Percentiles rank a stretch among this genome's conserved stretches.
Conservation (phyloP, 1,140 invertebrate species). For the Oedothorax gibbosus region DNA sequence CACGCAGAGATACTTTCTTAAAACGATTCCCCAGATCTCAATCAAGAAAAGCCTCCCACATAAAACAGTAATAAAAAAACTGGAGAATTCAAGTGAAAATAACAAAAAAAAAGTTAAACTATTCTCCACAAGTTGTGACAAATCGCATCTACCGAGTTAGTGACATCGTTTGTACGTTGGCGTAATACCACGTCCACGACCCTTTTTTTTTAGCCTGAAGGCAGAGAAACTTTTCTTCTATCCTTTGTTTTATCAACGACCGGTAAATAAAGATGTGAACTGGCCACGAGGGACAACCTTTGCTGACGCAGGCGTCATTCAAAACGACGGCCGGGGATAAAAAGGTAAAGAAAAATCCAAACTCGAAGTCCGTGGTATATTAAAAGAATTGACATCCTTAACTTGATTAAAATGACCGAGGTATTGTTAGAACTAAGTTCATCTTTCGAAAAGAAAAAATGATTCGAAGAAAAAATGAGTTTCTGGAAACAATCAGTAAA, state of each 20-base stretch:
- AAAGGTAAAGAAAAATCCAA: too few relatives aligned
- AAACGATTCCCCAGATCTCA: constrained; percentile 17
- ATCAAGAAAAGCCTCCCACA: constrained; percentile 2
- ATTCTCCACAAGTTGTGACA: constrained; percentile 43
- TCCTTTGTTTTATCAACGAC: constrained; percentile 28
- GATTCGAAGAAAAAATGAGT: too few relatives aligned
- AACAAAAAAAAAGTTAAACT: constrained; percentile 10
- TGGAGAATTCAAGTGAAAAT: not conserved
- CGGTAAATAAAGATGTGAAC: constrained; percentile 30
- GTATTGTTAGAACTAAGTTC: not conserved
- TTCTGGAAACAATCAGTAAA: too few relatives aligned
- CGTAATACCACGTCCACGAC: not conserved
- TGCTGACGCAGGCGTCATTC: constrained; percentile 27
- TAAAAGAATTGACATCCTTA: not conserved
- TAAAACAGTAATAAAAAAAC: constrained; percentile 8
- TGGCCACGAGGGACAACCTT: constrained; percentile 33
- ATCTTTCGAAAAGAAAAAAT: too few relatives aligned
- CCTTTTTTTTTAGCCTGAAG: not conserved
- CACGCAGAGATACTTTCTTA: not conserved
- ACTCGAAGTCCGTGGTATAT: too few relatives aligned
- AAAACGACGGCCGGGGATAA: not conserved
- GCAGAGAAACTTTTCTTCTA: constrained; percentile 6
- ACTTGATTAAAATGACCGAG: constrained; percentile 3
- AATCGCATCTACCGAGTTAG: constrained; percentile 33
- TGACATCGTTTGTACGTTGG: constrained; percentile 33